Evolutionary conservation across 2,797 vertebrate genomes (phyloP).

Genomic region (Esox lucius): DNA sequence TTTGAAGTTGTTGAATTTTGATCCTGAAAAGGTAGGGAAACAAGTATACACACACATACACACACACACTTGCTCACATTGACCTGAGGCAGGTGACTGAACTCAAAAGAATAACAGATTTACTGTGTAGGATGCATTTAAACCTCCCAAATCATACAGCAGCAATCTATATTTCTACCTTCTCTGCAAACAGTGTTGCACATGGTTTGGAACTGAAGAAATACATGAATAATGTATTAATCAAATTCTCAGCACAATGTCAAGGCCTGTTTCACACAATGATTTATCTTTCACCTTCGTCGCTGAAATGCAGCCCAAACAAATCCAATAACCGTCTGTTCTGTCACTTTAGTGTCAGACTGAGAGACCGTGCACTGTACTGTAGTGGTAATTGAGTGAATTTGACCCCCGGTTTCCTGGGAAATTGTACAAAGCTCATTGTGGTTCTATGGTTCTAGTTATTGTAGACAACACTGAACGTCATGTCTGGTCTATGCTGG

Average conservation of each 20-base stretch:
- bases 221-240: slow-evolving; percentile 29
- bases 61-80: not conserved
- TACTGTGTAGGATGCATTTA: slow-evolving; percentile 6
- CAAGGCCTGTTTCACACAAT: slow-evolving; percentile 33
- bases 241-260: slow-evolving; percentile 31
- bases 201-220: slow-evolving; percentile 8
- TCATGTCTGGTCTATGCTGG: slow-evolving; percentile 34
- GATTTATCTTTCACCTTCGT: slow-evolving; percentile 30
- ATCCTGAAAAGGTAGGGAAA: too few relatives aligned
- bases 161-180: not conserved
- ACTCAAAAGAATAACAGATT: slow-evolving; percentile 30
- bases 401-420: slow-evolving; percentile 38
- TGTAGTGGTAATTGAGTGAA: slow-evolving; percentile 38
- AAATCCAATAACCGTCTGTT: slow-evolving; percentile 36
- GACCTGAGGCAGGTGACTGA: not conserved
- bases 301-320: slow-evolving; percentile 28
- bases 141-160: slow-evolving; percentile 11
- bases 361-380: slow-evolving; percentile 3
- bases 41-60: not conserved
- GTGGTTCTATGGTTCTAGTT: slow-evolving; percentile 29
- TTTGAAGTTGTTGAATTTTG: too few relatives aligned
- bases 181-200: not conserved
- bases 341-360: slow-evolving; percentile 26
- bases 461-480: slow-evolving; percentile 4
- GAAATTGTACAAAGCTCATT: slow-evolving; percentile 49